Evolutionary conservation across 2,797 vertebrate species (phyloP).

Genomic region (Odontamblyopus rebecca): DNA sequence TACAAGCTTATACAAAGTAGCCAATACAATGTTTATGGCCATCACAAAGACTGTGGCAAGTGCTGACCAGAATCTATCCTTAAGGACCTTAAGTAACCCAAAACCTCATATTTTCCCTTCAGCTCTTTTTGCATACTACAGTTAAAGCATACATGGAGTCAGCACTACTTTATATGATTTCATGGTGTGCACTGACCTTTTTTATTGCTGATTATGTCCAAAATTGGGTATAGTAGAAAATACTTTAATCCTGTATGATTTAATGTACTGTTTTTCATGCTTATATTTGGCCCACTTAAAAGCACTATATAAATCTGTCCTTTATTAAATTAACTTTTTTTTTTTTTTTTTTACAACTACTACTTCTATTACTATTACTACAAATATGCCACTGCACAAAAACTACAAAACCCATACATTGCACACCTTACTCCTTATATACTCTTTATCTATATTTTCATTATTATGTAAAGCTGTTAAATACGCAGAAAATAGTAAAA

Average conservation of each 20-base stretch:
- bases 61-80: slow-evolving; percentile 3
- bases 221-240: background rate
- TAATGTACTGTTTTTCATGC: background rate
- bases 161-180: background rate
- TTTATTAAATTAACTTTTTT: too few species aligned
- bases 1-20: background rate
- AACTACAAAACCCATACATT: background rate
- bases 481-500: background rate
- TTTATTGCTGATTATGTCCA: background rate
- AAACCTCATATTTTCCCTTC: slow-evolving; percentile 1
- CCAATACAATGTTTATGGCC: slow-evolving; percentile 3
- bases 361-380: too few species aligned
- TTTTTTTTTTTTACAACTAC: too few species aligned
- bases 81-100: background rate
- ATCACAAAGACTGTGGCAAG: background rate
- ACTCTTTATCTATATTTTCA: background rate
- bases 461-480: background rate
- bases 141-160: background rate
- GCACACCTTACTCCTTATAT: background rate
- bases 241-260: background rate
- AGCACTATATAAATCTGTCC: too few species aligned
- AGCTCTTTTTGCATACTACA: background rate
- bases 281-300: background rate
- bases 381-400: background rate
- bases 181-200: slow-evolving; percentile 2